Conservation (phyloP, 2,113 vertebrate species). For the Phaetusa simplex region DNA sequence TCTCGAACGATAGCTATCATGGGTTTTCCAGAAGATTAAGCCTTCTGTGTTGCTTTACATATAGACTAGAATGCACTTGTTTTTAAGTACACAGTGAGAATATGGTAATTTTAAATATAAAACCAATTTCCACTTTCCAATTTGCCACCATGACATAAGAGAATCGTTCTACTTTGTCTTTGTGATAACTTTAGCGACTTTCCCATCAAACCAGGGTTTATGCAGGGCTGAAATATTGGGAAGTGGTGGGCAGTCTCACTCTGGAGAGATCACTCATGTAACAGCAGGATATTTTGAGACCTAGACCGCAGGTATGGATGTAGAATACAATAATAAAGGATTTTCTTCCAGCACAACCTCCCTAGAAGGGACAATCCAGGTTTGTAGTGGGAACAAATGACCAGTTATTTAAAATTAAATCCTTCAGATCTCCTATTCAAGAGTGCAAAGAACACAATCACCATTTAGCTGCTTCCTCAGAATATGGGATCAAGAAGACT, state of each 20-base stretch:
- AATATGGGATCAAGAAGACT: background rate
- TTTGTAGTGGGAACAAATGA: background rate
- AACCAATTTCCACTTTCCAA: background rate
- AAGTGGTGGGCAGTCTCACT: background rate
- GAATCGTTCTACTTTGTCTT: background rate
- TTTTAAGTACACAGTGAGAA: background rate
- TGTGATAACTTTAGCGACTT: background rate
- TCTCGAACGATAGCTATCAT: background rate
- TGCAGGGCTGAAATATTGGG: background rate
- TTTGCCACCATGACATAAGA: background rate
- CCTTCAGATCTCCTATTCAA: background rate
- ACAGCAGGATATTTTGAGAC: background rate
- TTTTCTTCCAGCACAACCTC: background rate
- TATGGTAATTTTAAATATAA: background rate
- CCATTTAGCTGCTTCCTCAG: background rate
- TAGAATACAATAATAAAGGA: background rate
- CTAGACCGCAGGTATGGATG: background rate
- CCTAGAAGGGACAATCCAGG: background rate
- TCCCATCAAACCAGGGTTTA: background rate
- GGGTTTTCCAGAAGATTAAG: background rate
- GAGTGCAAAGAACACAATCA: background rate
- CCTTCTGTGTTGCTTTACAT: background rate
- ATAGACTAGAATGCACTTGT: background rate
- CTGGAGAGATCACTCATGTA: background rate
- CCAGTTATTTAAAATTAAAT: background rate